Base-by-base conservation (phyloP, 2,113 vertebrate genomes). In the Pyxicephalus adspersus region DNA sequence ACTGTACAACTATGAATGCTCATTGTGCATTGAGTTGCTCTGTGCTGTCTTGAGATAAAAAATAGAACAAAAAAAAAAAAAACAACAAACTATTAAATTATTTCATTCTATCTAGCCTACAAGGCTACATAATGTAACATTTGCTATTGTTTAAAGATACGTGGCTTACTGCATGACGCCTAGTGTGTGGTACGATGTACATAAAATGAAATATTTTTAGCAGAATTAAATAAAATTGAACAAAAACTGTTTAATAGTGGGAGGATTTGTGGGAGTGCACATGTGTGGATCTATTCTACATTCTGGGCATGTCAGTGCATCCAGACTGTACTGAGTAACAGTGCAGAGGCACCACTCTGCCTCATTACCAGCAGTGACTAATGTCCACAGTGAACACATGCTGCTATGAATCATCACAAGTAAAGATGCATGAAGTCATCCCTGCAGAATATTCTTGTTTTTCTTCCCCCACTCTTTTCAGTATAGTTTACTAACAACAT, bases 281-380 rank as follows among this genome's bases (percentile, higher is more conserved):
- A 74, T 74, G 71, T 74, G 71, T 58, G 54, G 51, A 60, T 58
- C 58, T 20, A 74, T 74, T 54, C 34, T 58, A 74, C 71, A 74
- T 74, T 74, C 71, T 74, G 71, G 71, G 71, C 71, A 74, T 74
- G 31, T 58, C 71, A 25, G 34, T 58, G 71, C 57, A 60, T 74
- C 71, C 71, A 74, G 71, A 74, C 54, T 74, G 71, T 54, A 55
- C 54, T 74, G 71, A 74, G 71, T 74, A 74, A 74, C 55, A 60
- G 55, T n/a, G 54, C 71, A 55, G 54, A 74, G 71, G 71, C 70
- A 73, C 52, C 57, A 28, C 28, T 74, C 71, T 28, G 54, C 71
- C 58, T 74, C 54, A 74, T 60, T 74, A n/a, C 29, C 55, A 23
- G 54, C 55, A 23, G 54, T 74, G 54, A 74, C 54, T 74, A 74